A percentile compares a stretch with the other conserved stretches of the same genome.
Evolutionary conservation across 1,140 invertebrate genomes (phyloP).

Genomic region (Drosophila yakuba): DNA sequence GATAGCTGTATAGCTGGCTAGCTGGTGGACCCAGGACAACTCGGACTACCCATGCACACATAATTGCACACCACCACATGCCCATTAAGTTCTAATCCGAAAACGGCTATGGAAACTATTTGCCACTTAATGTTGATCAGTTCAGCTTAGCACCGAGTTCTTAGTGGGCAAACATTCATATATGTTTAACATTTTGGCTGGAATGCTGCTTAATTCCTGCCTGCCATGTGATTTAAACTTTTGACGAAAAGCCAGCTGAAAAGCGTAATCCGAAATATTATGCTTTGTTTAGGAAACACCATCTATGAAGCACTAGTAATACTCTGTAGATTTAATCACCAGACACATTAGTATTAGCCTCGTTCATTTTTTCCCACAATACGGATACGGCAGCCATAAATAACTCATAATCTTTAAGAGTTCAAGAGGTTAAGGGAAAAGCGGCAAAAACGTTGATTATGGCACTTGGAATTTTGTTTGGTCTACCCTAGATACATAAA

Average conservation of each 20-base stretch:
- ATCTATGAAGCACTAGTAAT: no score
- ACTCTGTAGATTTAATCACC: no score
- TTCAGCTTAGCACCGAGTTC: not conserved
- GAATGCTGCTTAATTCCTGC: no score
- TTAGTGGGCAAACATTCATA: no score
- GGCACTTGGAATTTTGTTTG: slow-evolving; percentile 4
- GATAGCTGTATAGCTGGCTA: no score
- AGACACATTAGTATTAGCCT: not conserved
- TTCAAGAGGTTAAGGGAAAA: not conserved
- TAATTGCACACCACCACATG: slow-evolving; percentile 14
- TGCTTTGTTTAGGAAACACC: no score
- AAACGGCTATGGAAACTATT: slow-evolving; percentile 5
- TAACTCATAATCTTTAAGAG: not conserved
- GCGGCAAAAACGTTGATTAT: not conserved
- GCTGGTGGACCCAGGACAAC: not conserved
- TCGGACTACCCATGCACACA: slow-evolving; percentile 1
- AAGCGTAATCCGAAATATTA: no score
- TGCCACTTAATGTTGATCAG: slow-evolving; percentile 2
- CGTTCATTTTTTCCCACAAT: not conserved
- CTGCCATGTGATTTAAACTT: no score
- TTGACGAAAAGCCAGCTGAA: no score
- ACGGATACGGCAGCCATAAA: not conserved
- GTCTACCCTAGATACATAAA: not conserved
- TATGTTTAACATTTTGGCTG: no score
- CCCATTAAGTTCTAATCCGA: slow-evolving; percentile 3